A percentile compares a stretch with the other conserved stretches of the same genome.
phyloP scores from a whole-genome alignment of 2,888 invertebrate species.

The Eueremaeus valkanovi region DNA sequence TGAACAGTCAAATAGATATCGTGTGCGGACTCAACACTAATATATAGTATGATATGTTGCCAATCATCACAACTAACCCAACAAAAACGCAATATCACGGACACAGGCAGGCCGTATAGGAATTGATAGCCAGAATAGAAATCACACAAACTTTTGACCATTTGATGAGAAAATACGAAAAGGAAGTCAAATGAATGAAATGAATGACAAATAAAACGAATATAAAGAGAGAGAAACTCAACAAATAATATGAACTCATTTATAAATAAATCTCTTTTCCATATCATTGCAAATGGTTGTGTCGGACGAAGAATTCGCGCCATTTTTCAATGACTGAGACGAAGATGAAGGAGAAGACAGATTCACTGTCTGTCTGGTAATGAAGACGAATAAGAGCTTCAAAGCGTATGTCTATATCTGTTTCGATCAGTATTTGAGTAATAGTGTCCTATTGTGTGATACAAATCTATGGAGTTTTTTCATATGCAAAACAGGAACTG shows the following conservation, averaged over 20 bases:
- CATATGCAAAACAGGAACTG: neutral
- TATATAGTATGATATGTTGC: too few relatives aligned
- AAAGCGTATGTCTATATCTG: constrained; percentile 1
- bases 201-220: neutral
- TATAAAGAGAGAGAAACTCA: neutral
- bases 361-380: neutral
- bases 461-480: neutral
- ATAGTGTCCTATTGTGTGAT: neutral
- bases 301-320: neutral
- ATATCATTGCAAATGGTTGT: neutral
- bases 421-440: neutral
- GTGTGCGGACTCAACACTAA: too few relatives aligned
- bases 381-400: constrained; percentile 1
- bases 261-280: neutral
- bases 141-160: neutral
- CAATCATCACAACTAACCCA: too few relatives aligned
- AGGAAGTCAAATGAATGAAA: neutral
- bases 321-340: neutral
- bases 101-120: neutral
- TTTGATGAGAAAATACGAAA: neutral
- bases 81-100: neutral
- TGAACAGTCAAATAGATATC: too few relatives aligned
- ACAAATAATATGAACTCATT: neutral
- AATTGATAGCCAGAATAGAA: neutral
- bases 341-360: neutral